Evolutionary conservation across 2,888 invertebrate species (phyloP).

Genomic region (Drosophila falleni): DNA sequence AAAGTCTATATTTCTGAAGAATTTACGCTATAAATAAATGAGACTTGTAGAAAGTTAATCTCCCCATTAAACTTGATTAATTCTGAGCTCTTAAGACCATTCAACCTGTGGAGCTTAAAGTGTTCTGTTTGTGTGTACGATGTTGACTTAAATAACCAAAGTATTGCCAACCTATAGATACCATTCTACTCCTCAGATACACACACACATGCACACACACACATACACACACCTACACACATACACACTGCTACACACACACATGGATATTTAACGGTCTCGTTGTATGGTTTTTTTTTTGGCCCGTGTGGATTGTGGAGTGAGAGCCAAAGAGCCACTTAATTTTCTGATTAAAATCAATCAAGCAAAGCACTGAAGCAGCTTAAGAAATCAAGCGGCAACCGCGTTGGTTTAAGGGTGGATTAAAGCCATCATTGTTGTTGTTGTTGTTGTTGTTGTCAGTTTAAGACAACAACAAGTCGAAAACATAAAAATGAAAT

Average conservation of each 20-base stretch:
- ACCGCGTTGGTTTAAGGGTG: conserved; percentile 8
- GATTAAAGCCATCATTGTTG: conserved; percentile 6
- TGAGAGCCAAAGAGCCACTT: conserved; percentile 64
- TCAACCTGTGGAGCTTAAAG: conserved; percentile 16
- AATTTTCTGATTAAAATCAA: conserved; percentile 83
- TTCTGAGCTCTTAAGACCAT: conserved; percentile 5
- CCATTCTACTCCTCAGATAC: background rate
- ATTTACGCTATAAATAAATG: background rate
- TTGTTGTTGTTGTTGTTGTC: conserved; percentile 34
- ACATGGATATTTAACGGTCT: conserved; percentile 10
- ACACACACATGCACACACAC: background rate
- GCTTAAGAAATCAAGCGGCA: conserved; percentile 58
- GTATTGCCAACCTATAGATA: background rate
- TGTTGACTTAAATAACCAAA: background rate
- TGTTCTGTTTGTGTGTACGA: background rate
- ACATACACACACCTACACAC: background rate
- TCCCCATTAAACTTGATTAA: conserved; percentile 9
- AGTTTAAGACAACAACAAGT: conserved; percentile 46
- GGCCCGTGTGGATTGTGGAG: conserved; percentile 19
- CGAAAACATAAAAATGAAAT: background rate
- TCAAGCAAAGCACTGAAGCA: conserved; percentile 62
- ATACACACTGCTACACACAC: too few species aligned
- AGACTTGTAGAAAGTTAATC: too few species aligned
- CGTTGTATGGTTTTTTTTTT: conserved; percentile 6
- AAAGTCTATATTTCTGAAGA: too few species aligned